These are phyloP conservation scores for Eueremaeus valkanovi DNA, from an alignment of 2,888 invertebrate species.

Conservation along the genomic window DNA sequence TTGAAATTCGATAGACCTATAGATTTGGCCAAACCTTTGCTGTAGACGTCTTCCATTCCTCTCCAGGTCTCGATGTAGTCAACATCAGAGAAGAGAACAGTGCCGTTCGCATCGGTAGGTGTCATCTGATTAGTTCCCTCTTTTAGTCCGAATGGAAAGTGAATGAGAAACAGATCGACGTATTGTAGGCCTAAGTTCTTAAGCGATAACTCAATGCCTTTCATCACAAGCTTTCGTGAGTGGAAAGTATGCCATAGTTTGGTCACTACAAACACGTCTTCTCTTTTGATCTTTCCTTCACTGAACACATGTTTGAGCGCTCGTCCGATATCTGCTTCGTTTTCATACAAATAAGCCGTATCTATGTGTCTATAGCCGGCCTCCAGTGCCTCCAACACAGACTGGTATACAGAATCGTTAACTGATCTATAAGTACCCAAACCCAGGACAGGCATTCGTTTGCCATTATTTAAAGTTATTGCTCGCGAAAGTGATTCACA, in stretches of 20 bases:
- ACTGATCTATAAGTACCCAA: too few species aligned
- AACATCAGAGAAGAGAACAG: slow-evolving; percentile 61
- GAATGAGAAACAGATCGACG: slow-evolving; percentile 81
- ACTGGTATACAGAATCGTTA: too few species aligned
- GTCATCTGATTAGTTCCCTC: slow-evolving; percentile 47
- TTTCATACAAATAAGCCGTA: slow-evolving; percentile 51
- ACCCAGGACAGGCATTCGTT: too few species aligned
- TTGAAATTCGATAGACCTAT: slow-evolving; percentile 83
- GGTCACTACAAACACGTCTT: slow-evolving; percentile 53
- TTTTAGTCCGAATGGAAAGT: slow-evolving; percentile 80
- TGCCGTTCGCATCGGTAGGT: slow-evolving; percentile 59
- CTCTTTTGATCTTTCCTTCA: slow-evolving; percentile 50
- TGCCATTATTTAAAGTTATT: too few species aligned
- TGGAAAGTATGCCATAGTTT: slow-evolving; percentile 84
- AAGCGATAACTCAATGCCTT: slow-evolving; percentile 65
- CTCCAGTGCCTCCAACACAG: too few species aligned
- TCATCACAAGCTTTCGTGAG: slow-evolving; percentile 69
- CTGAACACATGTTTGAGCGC: slow-evolving; percentile 50
- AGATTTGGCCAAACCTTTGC: slow-evolving; percentile 64
- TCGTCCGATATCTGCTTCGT: slow-evolving; percentile 52
- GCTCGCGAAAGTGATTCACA: too few species aligned
- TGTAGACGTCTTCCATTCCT: slow-evolving; percentile 67
- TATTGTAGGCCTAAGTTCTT: slow-evolving; percentile 69
- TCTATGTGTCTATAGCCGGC: slow-evolving; percentile 52
- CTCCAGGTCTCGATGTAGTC: slow-evolving; percentile 64